phyloP scores from a whole-genome alignment of 2,888 invertebrate genomes.

The Eumerus sabulonum region DNA sequence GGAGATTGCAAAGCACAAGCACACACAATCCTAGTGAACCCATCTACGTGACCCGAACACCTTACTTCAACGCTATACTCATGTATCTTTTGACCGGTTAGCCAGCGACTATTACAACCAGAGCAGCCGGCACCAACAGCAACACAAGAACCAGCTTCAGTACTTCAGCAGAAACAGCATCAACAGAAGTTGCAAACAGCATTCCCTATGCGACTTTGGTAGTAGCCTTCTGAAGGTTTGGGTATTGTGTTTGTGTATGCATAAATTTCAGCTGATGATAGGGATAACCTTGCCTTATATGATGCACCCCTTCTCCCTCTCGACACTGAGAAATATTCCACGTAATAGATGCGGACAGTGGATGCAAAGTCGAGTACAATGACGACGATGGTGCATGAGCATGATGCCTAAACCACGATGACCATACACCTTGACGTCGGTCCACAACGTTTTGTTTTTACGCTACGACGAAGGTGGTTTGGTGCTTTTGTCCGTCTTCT shows the following conservation, averaged over 20 bases:
- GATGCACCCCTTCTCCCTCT: neutral
- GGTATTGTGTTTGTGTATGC: conserved; percentile 55
- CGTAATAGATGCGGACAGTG: conserved; percentile 58
- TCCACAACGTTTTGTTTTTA: conserved; percentile 19
- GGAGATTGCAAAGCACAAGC: no score
- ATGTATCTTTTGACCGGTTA: conserved; percentile 27
- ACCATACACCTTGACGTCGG: conserved; percentile 10
- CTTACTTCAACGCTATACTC: conserved; percentile 8
- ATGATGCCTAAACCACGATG: conserved; percentile 17
- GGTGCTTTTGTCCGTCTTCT: conserved; percentile 55
- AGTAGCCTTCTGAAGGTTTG: conserved; percentile 25
- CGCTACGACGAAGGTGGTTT: neutral
- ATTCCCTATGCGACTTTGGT: conserved; percentile 43
- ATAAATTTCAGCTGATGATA: conserved; percentile 60
- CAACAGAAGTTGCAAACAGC: neutral
- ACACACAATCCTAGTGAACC: neutral
- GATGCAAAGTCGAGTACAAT: conserved; percentile 6
- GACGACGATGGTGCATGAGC: conserved; percentile 34
- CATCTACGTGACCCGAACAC: conserved; percentile 55
- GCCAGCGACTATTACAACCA: conserved; percentile 36
- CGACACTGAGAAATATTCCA: conserved; percentile 58
- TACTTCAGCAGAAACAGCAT: no score
- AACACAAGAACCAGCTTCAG: neutral
- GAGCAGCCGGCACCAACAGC: conserved; percentile 6
- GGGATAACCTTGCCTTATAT: conserved; percentile 18